Evolutionary conservation across 1,140 invertebrate species (phyloP), one percentile per base, ranked within the genome.

Genomic region (Atopsyche davidsoni): DNA sequence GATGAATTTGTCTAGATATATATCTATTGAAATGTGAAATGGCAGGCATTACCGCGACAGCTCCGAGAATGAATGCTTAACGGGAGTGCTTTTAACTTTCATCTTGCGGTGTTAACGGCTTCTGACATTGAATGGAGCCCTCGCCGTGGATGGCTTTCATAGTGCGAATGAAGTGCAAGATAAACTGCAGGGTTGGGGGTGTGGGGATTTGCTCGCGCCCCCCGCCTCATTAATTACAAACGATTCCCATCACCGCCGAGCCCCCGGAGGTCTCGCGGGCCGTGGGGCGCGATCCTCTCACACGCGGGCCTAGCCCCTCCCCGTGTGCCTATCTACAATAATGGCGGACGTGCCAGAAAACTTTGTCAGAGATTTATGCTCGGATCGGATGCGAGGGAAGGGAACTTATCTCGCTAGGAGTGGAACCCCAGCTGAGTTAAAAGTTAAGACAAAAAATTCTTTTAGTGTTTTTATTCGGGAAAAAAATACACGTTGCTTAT

Each of bases 281-380:
- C 6, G 4, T 6, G 6, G 6, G n/a, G 24, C 6, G 24, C n/a
- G 24, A n/a, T n/a, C 6, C 6, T 6, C 6, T 28, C 6, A n/a
- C 24, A 28, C 6, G 24, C 6, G 24, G n/a, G 24, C 24, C 6
- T 32, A 10, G 39, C n/a, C 21, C 34, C 22, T 35, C 7, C 3
- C 32, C 13, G 19, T n/a, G 22, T 23, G 45, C 34, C 35, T 48
- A 38, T 25, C 24, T 34, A 38, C 36, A 52, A 46, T 52, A 46
- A 46, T 31, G 43, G 39, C 39, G 44, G 54, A 51, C 38, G 48
- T 40, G 53, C 38, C 47, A 55, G 44, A 46, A 56, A 56, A 56
- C 35, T 56, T 56, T 56, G 38, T 38, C 49, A 42, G 49, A 56
- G 54, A 56, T 56, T 56, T 56, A 56, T 56, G 49, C 42, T 42